Conservation (phyloP, 2,888 invertebrate genomes). For the Cryptophagus acutangulus region DNA sequence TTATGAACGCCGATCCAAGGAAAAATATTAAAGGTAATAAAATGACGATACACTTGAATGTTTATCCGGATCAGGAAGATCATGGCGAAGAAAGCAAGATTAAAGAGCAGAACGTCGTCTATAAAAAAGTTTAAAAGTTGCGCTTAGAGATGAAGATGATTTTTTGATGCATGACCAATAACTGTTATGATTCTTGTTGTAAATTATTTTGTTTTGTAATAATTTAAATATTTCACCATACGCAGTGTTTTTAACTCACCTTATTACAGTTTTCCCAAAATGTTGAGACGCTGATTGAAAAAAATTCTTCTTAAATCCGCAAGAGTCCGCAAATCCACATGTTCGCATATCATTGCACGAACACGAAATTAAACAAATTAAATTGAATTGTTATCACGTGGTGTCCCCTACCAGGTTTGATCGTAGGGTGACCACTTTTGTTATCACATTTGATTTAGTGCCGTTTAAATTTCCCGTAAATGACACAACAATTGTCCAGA, state of each 20-base stretch:
- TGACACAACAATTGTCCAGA: too few relatives aligned
- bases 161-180: background rate
- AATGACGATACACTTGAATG: constrained; percentile 31
- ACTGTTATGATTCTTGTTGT: constrained; percentile 55
- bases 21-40: constrained; percentile 15
- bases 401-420: constrained; percentile 51
- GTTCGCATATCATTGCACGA: too few relatives aligned
- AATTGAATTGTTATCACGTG: background rate
- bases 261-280: too few relatives aligned
- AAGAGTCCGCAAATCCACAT: too few relatives aligned
- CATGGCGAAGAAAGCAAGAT: background rate
- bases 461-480: constrained; percentile 16
- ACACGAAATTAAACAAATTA: too few relatives aligned
- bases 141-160: too few relatives aligned
- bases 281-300: too few relatives aligned
- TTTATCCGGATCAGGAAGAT: constrained; percentile 23
- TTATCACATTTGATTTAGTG: too few relatives aligned
- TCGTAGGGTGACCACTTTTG: too few relatives aligned
- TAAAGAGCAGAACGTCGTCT: background rate
- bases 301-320: too few relatives aligned
- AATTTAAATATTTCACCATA: background rate
- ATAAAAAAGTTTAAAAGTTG: constrained; percentile 4
- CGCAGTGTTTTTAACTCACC: too few relatives aligned
- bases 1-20: constrained; percentile 11
- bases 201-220: constrained; percentile 42